Evolutionary conservation across 2,113 vertebrate genomes (phyloP).

Genomic region (Globicephala melas): DNA sequence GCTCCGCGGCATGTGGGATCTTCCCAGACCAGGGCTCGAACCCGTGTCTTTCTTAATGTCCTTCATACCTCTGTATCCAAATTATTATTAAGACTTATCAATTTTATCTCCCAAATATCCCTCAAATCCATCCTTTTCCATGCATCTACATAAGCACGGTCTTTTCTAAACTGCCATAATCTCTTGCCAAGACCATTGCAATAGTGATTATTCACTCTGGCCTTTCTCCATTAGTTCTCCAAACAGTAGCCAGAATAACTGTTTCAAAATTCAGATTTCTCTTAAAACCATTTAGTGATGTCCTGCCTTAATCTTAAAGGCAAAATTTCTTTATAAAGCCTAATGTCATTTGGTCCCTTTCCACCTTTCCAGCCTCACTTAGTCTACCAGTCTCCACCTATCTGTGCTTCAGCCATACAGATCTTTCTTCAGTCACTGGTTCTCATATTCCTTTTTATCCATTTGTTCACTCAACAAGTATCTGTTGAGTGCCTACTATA

Average conservation of each 20-base stretch:
- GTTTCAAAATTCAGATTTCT: background rate
- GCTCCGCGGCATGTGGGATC: no score
- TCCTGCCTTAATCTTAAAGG: background rate
- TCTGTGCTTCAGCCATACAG: background rate
- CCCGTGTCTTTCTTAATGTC: no score
- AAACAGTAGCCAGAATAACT: background rate
- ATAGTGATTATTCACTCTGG: background rate
- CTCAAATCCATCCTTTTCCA: background rate
- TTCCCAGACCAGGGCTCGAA: no score
- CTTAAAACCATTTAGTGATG: background rate
- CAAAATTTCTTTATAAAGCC: background rate
- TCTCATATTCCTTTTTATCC: background rate
- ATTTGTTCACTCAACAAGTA: background rate
- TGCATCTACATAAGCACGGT: background rate
- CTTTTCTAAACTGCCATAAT: background rate
- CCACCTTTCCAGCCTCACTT: background rate
- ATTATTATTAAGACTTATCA: background rate
- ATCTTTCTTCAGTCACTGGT: background rate
- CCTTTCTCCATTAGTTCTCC: background rate
- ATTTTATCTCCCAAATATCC: background rate
- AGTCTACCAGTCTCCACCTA: background rate
- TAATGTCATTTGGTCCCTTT: background rate
- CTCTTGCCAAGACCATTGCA: background rate
- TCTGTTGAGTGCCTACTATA: background rate
- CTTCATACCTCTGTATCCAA: background rate